These are phyloP conservation scores for Corvus hawaiiensis DNA, from an alignment of 2,113 vertebrate species.

Conservation along the genomic window DNA sequence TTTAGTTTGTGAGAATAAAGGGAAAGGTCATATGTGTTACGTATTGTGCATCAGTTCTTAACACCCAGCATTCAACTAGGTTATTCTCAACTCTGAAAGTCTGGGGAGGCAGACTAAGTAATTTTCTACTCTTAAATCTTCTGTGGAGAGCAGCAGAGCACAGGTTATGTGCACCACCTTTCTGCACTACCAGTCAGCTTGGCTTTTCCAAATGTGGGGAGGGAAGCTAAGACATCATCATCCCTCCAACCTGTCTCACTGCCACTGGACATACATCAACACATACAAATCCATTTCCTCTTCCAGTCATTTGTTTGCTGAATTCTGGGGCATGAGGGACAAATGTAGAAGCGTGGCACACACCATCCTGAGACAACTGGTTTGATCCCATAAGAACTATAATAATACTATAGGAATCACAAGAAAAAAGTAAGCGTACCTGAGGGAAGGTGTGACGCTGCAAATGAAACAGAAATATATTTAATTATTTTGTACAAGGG, in stretches of 20 bases:
- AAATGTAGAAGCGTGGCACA: background rate
- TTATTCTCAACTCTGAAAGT: background rate
- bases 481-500: background rate
- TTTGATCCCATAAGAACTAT: background rate
- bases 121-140: background rate
- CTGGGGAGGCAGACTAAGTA: background rate
- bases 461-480: background rate
- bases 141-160: background rate
- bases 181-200: background rate
- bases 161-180: background rate
- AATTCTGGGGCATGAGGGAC: background rate
- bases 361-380: background rate
- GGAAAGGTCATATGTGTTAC: rapidly evolving
- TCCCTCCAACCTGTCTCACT: background rate
- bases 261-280: background rate
- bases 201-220: background rate
- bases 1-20: background rate
- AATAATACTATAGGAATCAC: background rate
- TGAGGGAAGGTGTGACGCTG: slow-evolving; percentile 51
- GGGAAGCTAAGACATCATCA: background rate
- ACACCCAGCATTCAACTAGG: background rate
- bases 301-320: background rate
- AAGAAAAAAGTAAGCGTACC: background rate
- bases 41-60: background rate
- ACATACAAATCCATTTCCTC: background rate